Percentiles rank a stretch among this genome's conserved stretches.
Conservation (phyloP, 2,797 vertebrate species). For the Channallabes apus region DNA sequence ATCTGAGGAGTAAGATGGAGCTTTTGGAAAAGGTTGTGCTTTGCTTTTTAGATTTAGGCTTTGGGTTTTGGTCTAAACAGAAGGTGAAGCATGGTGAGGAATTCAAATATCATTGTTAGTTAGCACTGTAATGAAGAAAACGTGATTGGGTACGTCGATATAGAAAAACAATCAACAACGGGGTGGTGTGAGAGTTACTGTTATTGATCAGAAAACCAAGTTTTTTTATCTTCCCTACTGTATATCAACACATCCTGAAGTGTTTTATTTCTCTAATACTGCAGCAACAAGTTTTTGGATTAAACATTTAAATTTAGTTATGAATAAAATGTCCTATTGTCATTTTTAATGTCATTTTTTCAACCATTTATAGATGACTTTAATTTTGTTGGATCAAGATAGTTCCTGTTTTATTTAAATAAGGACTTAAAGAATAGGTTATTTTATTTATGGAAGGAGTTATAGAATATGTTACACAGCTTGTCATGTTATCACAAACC, state of each 20-base stretch:
- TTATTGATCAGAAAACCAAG: neutral
- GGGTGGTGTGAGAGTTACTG: neutral
- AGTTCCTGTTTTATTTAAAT: no score
- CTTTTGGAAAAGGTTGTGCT: conserved; percentile 7
- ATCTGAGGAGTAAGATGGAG: conserved; percentile 9
- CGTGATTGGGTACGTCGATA: neutral
- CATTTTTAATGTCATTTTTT: neutral
- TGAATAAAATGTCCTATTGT: neutral
- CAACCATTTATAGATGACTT: neutral
- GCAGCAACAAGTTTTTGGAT: neutral
- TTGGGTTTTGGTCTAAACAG: conserved; percentile 10
- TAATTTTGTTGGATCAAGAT: neutral
- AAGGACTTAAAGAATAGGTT: no score
- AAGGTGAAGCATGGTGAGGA: neutral
- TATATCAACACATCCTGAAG: neutral
- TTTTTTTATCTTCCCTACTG: neutral
- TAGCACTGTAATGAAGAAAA: neutral
- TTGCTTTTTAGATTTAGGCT: neutral
- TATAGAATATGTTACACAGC: no score
- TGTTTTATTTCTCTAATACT: neutral
- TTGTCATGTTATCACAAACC: no score
- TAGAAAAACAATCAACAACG: neutral
- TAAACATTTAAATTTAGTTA: neutral
- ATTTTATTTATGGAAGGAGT: no score
- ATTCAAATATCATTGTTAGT: conserved; percentile 10